These are phyloP conservation scores for Mobula birostris DNA, from an alignment of 2,113 vertebrate species.

Conservation along the genomic window DNA sequence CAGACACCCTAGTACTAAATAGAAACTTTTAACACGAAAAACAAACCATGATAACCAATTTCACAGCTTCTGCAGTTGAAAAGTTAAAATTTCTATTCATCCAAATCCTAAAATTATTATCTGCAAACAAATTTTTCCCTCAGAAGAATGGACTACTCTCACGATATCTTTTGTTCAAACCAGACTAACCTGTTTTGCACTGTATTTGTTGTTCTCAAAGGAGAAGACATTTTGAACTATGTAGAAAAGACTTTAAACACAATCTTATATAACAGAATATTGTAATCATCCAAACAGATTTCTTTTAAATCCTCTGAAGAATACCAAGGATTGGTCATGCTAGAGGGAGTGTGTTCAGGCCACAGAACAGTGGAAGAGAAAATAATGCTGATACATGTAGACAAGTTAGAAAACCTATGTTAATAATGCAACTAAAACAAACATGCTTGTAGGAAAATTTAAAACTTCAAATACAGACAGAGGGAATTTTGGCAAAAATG, in stretches of 20 bases:
- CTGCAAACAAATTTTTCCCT: neutral
- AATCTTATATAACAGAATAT: neutral
- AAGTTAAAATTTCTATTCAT: constrained; percentile 41
- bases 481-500: neutral
- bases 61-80: constrained; percentile 55
- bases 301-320: neutral
- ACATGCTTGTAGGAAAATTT: neutral
- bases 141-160: neutral
- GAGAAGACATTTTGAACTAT: neutral
- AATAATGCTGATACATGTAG: neutral
- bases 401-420: neutral
- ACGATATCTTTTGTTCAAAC: neutral
- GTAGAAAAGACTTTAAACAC: neutral
- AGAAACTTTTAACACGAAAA: constrained; percentile 54
- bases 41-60: constrained; percentile 49
- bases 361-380: neutral
- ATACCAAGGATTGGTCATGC: neutral
- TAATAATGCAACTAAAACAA: neutral
- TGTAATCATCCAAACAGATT: neutral
- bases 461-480: neutral
- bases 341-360: neutral
- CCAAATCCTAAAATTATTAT: constrained; percentile 3
- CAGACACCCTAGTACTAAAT: constrained; percentile 46
- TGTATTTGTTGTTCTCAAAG: neutral
- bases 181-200: neutral